These are phyloP conservation scores for Brachypalpus laphriformis DNA, from an alignment of 2,888 invertebrate genomes.

Conservation along the genomic window DNA sequence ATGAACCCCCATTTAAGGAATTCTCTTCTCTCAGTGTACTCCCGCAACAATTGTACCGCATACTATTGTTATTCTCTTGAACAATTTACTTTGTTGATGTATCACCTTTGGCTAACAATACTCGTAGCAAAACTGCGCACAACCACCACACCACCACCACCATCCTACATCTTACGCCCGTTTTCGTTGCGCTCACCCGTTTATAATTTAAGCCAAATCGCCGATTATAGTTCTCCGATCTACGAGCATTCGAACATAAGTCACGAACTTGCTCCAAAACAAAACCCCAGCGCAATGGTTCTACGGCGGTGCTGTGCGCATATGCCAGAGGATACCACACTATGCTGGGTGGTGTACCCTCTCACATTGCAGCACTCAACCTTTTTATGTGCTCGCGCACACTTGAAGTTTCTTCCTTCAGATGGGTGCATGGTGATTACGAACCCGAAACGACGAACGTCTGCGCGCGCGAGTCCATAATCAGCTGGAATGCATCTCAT, in stretches of 20 bases:
- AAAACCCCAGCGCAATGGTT: conserved; percentile 25
- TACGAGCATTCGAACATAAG: conserved; percentile 65
- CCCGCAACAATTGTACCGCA: not conserved
- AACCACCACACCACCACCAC: conserved; percentile 2
- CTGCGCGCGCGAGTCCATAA: conserved; percentile 63
- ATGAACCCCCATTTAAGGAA: too few relatives aligned
- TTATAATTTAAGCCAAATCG: conserved; percentile 72
- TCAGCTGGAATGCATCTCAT: conserved; percentile 69
- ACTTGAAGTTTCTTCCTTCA: conserved; percentile 54
- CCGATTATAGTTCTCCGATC: conserved; percentile 70
- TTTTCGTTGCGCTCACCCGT: conserved; percentile 42
- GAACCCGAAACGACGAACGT: conserved; percentile 64
- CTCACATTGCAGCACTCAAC: conserved; percentile 33
- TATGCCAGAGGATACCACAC: conserved; percentile 44
- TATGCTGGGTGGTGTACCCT: conserved; percentile 1
- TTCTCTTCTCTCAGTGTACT: conserved; percentile 39
- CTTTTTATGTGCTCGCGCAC: conserved; percentile 60
- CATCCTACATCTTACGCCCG: conserved; percentile 47
- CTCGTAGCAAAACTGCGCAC: conserved; percentile 5
- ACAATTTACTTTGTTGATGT: conserved; percentile 48
- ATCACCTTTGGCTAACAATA: conserved; percentile 41
- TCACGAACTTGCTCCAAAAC: conserved; percentile 71
- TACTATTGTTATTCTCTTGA: conserved; percentile 17
- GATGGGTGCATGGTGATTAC: conserved; percentile 66
- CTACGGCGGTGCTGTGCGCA: not conserved